phyloP scores from a whole-genome alignment of 2,888 invertebrate genomes.

The Clusia tigrina region DNA sequence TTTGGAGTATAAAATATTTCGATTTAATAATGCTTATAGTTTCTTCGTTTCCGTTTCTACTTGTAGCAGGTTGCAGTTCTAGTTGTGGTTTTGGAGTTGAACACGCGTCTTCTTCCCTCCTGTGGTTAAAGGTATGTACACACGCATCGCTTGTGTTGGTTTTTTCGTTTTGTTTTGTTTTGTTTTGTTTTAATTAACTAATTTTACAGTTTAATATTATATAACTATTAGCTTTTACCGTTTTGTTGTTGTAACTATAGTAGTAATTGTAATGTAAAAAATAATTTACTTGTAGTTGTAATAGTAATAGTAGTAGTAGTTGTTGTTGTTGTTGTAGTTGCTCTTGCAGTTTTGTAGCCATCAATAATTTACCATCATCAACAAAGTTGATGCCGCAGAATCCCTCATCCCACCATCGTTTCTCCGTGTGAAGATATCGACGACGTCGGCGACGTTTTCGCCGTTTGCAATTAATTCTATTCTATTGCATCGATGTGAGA shows the following conservation, averaged over 20 bases:
- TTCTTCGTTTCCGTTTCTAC: conserved; percentile 16
- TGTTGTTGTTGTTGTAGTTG: conserved; percentile 22
- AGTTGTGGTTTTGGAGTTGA: conserved; percentile 16
- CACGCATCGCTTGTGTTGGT: conserved; percentile 20
- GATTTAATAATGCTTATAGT: conserved; percentile 32
- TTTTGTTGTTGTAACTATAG: conserved; percentile 36
- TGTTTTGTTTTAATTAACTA: conserved; percentile 38
- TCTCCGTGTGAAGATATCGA: too few relatives aligned
- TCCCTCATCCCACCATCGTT: too few relatives aligned
- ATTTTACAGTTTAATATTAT: conserved; percentile 11
- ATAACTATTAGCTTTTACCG: conserved; percentile 30
- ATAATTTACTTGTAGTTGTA: conserved; percentile 27
- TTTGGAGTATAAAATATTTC: conserved; percentile 57
- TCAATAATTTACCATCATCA: not conserved
- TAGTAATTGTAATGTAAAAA: conserved; percentile 35
- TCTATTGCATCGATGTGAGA: conserved; percentile 64
- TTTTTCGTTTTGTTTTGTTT: conserved; percentile 27
- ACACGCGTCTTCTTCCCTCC: conserved; percentile 42
- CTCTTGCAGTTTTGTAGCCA: conserved; percentile 13
- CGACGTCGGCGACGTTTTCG: not conserved
- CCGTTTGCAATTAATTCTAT: conserved; percentile 40
- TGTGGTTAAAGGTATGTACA: conserved; percentile 38
- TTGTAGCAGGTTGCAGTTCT: conserved; percentile 16
- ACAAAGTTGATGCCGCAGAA: conserved; percentile 4
- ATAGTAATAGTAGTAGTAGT: conserved; percentile 27